These are phyloP conservation scores for Aphis gossypii DNA, from an alignment of 1,140 invertebrate species.

Conservation along the genomic window DNA sequence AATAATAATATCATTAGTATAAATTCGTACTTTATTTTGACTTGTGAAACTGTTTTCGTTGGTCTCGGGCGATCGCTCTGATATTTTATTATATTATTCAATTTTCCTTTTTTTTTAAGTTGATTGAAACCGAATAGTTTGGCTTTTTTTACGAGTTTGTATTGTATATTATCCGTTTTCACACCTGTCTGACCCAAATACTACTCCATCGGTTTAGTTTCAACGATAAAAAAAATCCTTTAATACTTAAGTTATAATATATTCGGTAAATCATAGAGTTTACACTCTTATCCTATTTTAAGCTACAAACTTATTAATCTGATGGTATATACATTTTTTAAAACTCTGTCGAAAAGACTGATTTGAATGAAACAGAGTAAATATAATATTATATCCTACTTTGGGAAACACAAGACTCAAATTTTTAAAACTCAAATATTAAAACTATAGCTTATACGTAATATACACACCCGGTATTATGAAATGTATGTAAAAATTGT, in stretches of 20 bases:
- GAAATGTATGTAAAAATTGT: background rate
- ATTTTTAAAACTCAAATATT: conserved; percentile 6
- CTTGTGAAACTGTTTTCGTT: background rate
- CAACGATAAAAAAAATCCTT: background rate
- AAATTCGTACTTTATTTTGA: background rate
- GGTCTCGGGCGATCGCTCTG: background rate
- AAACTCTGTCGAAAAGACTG: background rate
- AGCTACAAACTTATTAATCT: background rate
- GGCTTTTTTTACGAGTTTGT: background rate
- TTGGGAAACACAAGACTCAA: background rate
- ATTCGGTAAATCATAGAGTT: background rate
- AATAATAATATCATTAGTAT: background rate
- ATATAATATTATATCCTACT: background rate
- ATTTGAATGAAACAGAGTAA: background rate
- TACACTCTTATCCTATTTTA: background rate
- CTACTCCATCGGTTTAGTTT: background rate
- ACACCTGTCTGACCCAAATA: background rate
- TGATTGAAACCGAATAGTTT: background rate
- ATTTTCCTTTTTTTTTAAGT: background rate
- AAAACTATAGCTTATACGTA: background rate
- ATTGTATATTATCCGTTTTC: background rate
- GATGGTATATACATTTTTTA: background rate
- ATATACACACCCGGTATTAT: background rate
- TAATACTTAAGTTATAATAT: background rate
- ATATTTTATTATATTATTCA: conserved; percentile 12